phyloP scores from a whole-genome alignment of 1,140 invertebrate genomes.

The Dryas iulia region DNA sequence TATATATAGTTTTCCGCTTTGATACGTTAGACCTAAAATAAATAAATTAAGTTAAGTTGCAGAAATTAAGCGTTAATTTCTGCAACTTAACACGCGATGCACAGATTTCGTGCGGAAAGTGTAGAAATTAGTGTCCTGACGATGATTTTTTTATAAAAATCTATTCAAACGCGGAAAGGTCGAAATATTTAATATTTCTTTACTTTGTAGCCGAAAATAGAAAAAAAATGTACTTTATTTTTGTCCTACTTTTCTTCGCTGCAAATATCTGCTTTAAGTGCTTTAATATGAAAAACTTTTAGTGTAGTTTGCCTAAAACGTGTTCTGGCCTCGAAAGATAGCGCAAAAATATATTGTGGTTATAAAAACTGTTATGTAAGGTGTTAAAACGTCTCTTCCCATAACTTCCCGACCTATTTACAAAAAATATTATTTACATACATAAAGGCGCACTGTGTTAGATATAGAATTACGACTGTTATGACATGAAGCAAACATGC shows the following conservation, averaged over 20 bases:
- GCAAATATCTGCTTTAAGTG: constrained; percentile 17
- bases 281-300: constrained; percentile 16
- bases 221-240: background rate
- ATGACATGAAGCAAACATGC: background rate
- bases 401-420: background rate
- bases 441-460: background rate
- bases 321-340: constrained; percentile 9
- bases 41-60: too few relatives aligned
- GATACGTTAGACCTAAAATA: background rate
- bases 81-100: too few relatives aligned
- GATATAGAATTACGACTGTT: background rate
- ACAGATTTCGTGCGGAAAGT: too few relatives aligned
- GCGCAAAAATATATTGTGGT: background rate
- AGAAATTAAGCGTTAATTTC: too few relatives aligned
- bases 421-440: background rate
- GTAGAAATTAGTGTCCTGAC: too few relatives aligned
- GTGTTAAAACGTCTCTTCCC: background rate
- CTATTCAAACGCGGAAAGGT: background rate
- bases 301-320: constrained; percentile 16
- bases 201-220: background rate
- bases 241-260: constrained; percentile 18
- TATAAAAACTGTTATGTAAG: background rate
- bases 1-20: too few relatives aligned
- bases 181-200: background rate
- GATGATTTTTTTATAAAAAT: background rate